Evolutionary conservation across 2,113 vertebrate species (phyloP).

Genomic region (Phaethon lepturus): DNA sequence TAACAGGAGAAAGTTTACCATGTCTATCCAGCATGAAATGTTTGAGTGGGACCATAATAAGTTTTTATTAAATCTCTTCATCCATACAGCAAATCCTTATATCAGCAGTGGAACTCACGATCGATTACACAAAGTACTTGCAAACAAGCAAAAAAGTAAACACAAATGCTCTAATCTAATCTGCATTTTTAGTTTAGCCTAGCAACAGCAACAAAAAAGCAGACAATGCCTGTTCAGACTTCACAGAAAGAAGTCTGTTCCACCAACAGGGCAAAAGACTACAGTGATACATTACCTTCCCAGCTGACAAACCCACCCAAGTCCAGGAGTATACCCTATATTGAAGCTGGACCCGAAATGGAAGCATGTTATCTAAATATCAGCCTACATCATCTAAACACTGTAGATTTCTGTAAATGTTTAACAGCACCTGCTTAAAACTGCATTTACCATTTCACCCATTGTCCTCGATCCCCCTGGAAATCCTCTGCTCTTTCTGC

Average conservation of each 20-base stretch:
- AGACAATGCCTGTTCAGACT: background rate
- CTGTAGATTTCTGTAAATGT: background rate
- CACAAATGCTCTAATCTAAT: background rate
- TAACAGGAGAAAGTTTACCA: background rate
- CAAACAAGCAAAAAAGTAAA: background rate
- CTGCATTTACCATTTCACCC: background rate
- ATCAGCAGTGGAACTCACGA: background rate
- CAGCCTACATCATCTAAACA: background rate
- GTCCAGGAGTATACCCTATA: background rate
- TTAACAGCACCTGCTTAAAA: background rate
- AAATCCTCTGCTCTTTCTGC: constrained; percentile 31
- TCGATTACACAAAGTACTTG: rapidly evolving
- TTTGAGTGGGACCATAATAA: background rate
- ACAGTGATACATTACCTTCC: background rate
- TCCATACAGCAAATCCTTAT: background rate
- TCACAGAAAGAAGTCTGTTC: background rate
- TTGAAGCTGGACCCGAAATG: background rate
- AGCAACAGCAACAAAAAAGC: background rate
- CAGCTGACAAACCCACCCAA: background rate
- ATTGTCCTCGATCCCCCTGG: background rate
- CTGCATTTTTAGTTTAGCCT: background rate
- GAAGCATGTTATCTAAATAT: background rate
- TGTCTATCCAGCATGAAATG: background rate
- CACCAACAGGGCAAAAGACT: background rate
- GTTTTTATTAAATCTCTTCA: background rate